These are phyloP conservation scores for Rhingia campestris DNA, from an alignment of 2,888 invertebrate species.

Conservation along the genomic window DNA sequence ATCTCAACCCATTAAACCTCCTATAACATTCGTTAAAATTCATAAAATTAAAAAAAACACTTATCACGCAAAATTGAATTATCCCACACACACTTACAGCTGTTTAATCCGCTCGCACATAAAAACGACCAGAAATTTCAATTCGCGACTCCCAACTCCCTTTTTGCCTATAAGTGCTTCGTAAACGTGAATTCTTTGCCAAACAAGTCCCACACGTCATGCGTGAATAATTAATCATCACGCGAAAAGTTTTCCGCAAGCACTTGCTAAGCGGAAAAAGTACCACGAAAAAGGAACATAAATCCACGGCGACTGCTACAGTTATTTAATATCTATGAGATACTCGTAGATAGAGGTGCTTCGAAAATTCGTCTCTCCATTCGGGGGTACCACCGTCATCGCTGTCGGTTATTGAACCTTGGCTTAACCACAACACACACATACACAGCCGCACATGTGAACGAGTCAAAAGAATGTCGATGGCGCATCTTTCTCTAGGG, in stretches of 20 bases:
- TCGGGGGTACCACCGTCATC: background rate
- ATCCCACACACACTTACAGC: constrained; percentile 6
- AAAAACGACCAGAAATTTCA: constrained; percentile 5
- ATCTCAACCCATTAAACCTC: constrained; percentile 13
- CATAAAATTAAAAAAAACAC: background rate
- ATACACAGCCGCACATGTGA: background rate
- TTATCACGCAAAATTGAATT: constrained; percentile 47
- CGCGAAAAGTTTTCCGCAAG: constrained; percentile 61
- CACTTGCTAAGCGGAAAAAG: constrained; percentile 40
- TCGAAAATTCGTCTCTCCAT: constrained; percentile 37
- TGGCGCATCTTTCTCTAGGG: constrained; percentile 28
- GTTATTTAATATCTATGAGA: constrained; percentile 41
- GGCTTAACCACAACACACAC: background rate
- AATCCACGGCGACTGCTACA: constrained; percentile 52
- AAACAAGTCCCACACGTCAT: constrained; percentile 63
- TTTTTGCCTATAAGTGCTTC: constrained; percentile 35
- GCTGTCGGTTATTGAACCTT: constrained; percentile 43
- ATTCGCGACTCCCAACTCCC: background rate
- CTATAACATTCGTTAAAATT: constrained; percentile 16
- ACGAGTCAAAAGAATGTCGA: constrained; percentile 16
- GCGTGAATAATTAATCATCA: constrained; percentile 73
- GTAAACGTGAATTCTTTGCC: constrained; percentile 49
- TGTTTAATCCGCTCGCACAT: constrained; percentile 5
- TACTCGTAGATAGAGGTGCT: constrained; percentile 33
- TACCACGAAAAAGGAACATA: constrained; percentile 17